Evolutionary conservation across 2,888 invertebrate genomes (phyloP), one percentile per base, ranked within the genome.

Genomic region (Branchellion lobata): DNA sequence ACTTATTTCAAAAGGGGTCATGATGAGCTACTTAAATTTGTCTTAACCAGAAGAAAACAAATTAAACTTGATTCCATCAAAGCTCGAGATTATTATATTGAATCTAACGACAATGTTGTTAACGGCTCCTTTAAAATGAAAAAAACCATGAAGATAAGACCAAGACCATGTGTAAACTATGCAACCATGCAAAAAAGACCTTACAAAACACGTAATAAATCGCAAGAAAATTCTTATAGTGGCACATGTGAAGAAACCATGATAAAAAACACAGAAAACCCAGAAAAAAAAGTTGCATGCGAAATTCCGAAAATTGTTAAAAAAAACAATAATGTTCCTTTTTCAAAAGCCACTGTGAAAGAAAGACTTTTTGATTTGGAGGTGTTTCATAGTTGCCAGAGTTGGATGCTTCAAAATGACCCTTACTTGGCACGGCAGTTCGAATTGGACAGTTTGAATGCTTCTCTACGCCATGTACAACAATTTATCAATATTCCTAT

Each of bases 1-100:
- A 84, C 83, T 1, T 33, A 57, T 36, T 81, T 81, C 69, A 53
- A 40, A 29, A 47, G 69, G 14, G 53, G 31, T n/a, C 40, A 74
- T 1, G 57, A 57, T 3, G 81, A 81, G 34, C 33, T 68, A n/a
- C 21, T 79, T 24, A 36, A 76, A 3, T 68, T 65, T 5, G 72
- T 81, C 18, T 36, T 81, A 51, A 81, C 81, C 21, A 72, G 79
- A 24, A 51, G 81, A 27, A 79, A 75, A 36, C 75, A 77, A 77
- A 65, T 77, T 18, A 77, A 65, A 34, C 36, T 77, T 31, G 65
- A 77, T 65, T 31, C 77, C 1, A 24, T 61, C 11, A 77, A 34
- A 77, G 36, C 61, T 57, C 61, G 61, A 57, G 24, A 57, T 57
- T 24, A 3, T 3, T 57, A 57, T 57, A 5, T 57, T 3, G 61